Evolutionary conservation across 1,140 invertebrate genomes (phyloP).

Genomic region (Agraylea sexmaculata): DNA sequence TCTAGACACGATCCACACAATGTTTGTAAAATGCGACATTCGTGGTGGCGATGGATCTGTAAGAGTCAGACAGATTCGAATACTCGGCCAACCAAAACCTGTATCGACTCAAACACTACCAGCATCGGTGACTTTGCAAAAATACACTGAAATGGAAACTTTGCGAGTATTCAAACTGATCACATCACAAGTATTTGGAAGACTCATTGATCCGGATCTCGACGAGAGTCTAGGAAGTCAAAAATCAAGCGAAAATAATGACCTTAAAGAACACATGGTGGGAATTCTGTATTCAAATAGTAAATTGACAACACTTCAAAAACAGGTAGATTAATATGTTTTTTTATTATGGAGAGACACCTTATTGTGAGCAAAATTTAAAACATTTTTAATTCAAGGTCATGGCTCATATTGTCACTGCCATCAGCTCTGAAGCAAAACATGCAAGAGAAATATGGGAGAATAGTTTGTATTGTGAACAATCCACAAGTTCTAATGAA

Average conservation of each 20-base stretch:
- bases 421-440: constrained; percentile 78
- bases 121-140: constrained; percentile 53
- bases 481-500: constrained; percentile 22
- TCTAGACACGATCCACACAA: constrained; percentile 37
- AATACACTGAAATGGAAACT: constrained; percentile 85
- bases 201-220: constrained; percentile 52
- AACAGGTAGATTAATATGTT: constrained; percentile 55
- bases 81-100: constrained; percentile 11
- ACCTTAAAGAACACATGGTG: constrained; percentile 92
- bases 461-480: constrained; percentile 25
- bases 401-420: constrained; percentile 85
- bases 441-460: constrained; percentile 87
- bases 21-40: constrained; percentile 61
- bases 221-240: constrained; percentile 34
- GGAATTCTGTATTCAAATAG: constrained; percentile 91
- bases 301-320: constrained; percentile 88
- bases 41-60: constrained; percentile 86
- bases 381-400: constrained; percentile 43
- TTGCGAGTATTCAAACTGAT: constrained; percentile 87
- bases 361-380: background rate
- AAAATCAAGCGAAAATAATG: constrained; percentile 60
- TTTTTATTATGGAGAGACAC: background rate
- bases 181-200: constrained; percentile 88
- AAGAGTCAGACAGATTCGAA: constrained; percentile 69
- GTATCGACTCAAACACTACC: constrained; percentile 11